phyloP scores from a whole-genome alignment of 35 echinoderm and acorn worm genomes.

The Anneissia japonica region DNA sequence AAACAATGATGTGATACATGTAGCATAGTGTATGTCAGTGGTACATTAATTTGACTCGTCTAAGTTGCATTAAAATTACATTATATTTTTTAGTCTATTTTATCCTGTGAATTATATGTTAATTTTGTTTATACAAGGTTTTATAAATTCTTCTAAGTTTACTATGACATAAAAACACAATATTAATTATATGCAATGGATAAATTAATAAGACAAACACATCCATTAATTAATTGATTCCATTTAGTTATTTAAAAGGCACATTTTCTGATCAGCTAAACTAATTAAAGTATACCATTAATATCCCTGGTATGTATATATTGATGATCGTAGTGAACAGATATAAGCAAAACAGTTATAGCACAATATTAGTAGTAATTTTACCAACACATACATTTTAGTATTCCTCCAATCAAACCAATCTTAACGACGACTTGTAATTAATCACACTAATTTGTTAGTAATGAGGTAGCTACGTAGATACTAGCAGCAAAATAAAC shows the following conservation, averaged over 20 bases:
- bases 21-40: too few species aligned
- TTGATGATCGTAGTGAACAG: not conserved
- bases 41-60: too few species aligned
- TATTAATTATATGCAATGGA: not conserved
- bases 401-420: not conserved
- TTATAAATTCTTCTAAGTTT: not conserved
- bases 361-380: too few species aligned
- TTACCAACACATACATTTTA: not conserved
- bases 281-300: not conserved
- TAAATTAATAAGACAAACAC: not conserved
- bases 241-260: not conserved
- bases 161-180: not conserved
- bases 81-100: too few species aligned
- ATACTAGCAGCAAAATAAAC: not conserved
- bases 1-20: too few species aligned
- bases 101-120: too few species aligned
- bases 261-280: not conserved
- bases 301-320: not conserved
- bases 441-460: not conserved
- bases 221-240: not conserved
- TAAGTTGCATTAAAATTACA: too few species aligned
- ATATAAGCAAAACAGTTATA: not conserved
- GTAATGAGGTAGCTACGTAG: not conserved
- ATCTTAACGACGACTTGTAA: not conserved
- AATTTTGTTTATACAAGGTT: not conserved